Conservation (phyloP, 1,140 invertebrate genomes). For the Sarcophaga bullata region DNA sequence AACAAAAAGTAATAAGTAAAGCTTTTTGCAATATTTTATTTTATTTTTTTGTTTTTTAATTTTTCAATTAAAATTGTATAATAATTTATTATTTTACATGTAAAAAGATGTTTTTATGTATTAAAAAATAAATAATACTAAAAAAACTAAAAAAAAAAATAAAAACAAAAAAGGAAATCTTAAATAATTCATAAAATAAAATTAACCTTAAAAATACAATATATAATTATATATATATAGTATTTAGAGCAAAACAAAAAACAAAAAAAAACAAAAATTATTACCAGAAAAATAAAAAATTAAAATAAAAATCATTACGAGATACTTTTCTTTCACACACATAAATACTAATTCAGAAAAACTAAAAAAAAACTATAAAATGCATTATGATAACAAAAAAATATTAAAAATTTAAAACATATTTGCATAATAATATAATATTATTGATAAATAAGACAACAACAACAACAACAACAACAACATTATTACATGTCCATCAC, state of each 20-base stretch:
- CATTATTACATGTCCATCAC: constrained; percentile 24
- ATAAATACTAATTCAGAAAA: background rate
- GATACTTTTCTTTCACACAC: background rate
- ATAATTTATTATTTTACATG: constrained; percentile 10
- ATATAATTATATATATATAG: background rate
- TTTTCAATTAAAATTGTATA: constrained; percentile 11
- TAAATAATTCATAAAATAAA: constrained; percentile 20
- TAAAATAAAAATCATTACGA: constrained; percentile 21
- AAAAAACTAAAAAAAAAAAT: background rate
- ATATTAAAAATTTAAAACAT: background rate
- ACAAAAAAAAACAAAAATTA: background rate
- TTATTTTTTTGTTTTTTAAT: background rate
- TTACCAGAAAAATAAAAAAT: constrained; percentile 3
- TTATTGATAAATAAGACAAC: constrained; percentile 27
- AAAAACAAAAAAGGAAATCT: background rate
- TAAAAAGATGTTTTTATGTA: constrained; percentile 22
- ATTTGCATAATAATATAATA: constrained; percentile 19
- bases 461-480: constrained; percentile 24
- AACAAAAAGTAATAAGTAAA: background rate
- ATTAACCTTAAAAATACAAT: background rate
- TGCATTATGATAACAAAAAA: constrained; percentile 28
- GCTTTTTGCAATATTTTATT: background rate
- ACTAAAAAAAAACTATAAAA: background rate
- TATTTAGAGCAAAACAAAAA: constrained; percentile 17
- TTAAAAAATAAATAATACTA: background rate